Base-by-base conservation (phyloP, 1,140 invertebrate genomes). In the Calephelis virginiensis region DNA sequence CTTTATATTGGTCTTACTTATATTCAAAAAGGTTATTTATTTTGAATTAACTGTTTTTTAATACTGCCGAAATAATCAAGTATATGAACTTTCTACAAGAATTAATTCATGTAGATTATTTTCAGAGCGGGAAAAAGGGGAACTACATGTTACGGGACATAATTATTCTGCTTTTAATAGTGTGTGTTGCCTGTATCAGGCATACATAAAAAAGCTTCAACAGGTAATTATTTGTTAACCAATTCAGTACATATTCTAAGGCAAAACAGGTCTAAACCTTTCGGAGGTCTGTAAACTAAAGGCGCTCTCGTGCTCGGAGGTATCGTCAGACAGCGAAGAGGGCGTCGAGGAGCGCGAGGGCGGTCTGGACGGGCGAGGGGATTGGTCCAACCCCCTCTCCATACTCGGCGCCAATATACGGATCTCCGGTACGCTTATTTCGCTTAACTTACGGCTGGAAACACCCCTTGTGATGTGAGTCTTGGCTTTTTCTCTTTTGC, bases 331-430 rank as follows among this genome's bases (percentile, higher is more conserved):
- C 45, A 70, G 68, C 53, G 67, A 46, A 75, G 74, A 74, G 75
- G 76, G 60, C 53, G 67, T 63, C 37, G 61, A 77, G 60, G 61
- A 74, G 73, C 71, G 76, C 64, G 71, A 76, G 70, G 74, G 75
- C 61, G 70, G 71, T 43, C 70, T 81, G 83, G 81, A 79, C 90
- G 61, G 69, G 48, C 62, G 71, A 68, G 71, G 81, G 61, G 78
- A 61, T 63, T 72, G 74, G 88, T 95, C 94, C 84, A 95, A 92
- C 78, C 95, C 94, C 85, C 94, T 92, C 92, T 96, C 95, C 92
- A 95, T 91, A 86, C 95, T 95, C 72, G 95, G 94, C 79, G 95
- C 95, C 92, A 95, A 91, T 80, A 96, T 95, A 81, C 95, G 94
- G 80, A 96, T 96, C 91, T 95, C 94, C 63, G 95, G 95, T 69